phyloP scores from a whole-genome alignment of 2,113 vertebrate species.

The Tapirus terrestris region DNA sequence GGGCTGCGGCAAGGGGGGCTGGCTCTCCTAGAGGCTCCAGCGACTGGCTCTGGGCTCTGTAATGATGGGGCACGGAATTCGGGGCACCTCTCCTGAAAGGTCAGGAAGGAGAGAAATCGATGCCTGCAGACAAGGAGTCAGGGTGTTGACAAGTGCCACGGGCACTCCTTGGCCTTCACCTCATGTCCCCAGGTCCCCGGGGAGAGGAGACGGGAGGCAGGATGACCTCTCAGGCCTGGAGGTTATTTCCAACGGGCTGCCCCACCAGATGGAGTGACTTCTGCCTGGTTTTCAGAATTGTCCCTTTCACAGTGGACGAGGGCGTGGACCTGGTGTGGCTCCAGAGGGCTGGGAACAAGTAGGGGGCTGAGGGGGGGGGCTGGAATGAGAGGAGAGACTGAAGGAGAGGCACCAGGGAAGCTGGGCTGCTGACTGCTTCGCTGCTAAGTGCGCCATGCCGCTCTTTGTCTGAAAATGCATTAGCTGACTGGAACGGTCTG shows the following conservation, averaged over 20 bases:
- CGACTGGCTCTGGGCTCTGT: background rate
- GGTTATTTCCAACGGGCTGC: background rate
- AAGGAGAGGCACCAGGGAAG: background rate
- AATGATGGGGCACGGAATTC: constrained; percentile 39
- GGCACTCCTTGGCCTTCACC: background rate
- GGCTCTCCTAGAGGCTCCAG: background rate
- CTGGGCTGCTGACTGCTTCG: background rate
- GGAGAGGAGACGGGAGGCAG: background rate
- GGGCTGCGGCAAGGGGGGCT: constrained; percentile 9
- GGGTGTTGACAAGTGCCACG: background rate
- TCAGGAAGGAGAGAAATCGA: constrained; percentile 61
- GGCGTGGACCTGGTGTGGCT: background rate
- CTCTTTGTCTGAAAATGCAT: constrained; percentile 36
- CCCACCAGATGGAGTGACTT: background rate
- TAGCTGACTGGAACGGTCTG: background rate
- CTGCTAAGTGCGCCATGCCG: background rate
- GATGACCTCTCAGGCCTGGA: background rate
- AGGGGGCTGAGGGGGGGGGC: fast-evolving
- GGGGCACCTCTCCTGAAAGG: constrained; percentile 19
- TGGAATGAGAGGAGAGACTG: background rate
- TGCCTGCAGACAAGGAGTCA: constrained; percentile 55
- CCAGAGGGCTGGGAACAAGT: background rate
- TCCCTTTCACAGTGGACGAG: background rate
- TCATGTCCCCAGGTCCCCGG: background rate
- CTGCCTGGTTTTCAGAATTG: constrained; percentile 47